Conservation (phyloP, 2,888 invertebrate genomes). For the Xanthia icteritia region DNA sequence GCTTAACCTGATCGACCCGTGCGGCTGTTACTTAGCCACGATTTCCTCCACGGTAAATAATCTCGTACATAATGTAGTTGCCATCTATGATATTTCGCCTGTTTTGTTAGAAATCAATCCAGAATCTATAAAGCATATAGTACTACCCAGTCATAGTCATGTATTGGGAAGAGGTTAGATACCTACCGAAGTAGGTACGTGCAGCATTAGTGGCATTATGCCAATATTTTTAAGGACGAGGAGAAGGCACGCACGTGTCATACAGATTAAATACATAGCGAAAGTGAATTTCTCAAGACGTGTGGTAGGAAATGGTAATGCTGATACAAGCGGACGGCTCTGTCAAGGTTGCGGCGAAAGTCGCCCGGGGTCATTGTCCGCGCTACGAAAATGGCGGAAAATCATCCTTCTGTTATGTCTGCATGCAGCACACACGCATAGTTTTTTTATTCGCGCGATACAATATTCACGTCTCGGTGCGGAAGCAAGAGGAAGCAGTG, state of each 20-base stretch:
- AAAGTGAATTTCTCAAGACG: conserved; percentile 86
- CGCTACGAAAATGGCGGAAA: conserved; percentile 71
- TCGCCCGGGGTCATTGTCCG: conserved; percentile 81
- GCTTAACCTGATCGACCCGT: no score
- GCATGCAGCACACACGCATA: conserved; percentile 57
- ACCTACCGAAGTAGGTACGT: neutral
- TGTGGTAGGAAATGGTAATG: conserved; percentile 82
- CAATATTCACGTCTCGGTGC: conserved; percentile 38
- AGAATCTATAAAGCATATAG: neutral
- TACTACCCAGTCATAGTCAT: neutral
- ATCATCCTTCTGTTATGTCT: conserved; percentile 68
- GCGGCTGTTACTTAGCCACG: no score
- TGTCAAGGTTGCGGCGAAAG: conserved; percentile 90
- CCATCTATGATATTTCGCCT: neutral
- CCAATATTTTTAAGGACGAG: conserved; percentile 15
- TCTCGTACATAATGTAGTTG: neutral
- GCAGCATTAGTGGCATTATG: neutral
- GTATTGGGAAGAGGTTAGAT: neutral
- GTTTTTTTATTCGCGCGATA: conserved; percentile 39
- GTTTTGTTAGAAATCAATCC: neutral
- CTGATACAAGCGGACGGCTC: conserved; percentile 73
- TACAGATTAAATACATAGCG: conserved; percentile 77
- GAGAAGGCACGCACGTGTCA: conserved; percentile 48
- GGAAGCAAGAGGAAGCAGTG: conserved; percentile 53
- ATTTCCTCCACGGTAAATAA: neutral